These are phyloP conservation scores for Drosophila algonquin DNA, from an alignment of 2,888 invertebrate species.

Conservation along the genomic window DNA sequence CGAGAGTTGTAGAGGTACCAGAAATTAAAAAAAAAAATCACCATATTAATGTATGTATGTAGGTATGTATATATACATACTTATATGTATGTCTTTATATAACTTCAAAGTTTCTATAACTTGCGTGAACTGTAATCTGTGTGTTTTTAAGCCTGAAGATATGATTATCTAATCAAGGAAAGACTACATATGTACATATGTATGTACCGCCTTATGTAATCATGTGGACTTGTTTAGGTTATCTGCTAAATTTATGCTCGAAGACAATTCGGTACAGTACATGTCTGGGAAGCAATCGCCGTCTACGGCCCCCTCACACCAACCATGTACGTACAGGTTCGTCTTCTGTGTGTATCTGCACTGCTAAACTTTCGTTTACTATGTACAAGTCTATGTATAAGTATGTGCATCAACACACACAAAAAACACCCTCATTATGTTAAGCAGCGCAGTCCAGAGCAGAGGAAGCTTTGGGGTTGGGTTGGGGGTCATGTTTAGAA, in stretches of 20 bases:
- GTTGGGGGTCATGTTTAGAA: conserved; percentile 12
- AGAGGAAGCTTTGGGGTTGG: conserved; percentile 34
- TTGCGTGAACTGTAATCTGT: not conserved
- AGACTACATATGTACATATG: not conserved
- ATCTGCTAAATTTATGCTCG: not conserved
- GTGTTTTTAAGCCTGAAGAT: not conserved
- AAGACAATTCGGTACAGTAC: not conserved
- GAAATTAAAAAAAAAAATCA: no score
- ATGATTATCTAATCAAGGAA: conserved; percentile 16
- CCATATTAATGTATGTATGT: no score
- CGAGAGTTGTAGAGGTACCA: no score
- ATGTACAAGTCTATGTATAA: conserved; percentile 19
- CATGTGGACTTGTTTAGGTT: not conserved
- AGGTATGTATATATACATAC: no score
- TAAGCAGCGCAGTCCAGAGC: conserved; percentile 57
- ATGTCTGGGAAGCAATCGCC: not conserved
- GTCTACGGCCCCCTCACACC: no score
- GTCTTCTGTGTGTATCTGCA: not conserved
- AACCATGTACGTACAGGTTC: no score
- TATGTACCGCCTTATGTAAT: not conserved
- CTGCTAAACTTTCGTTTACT: not conserved
- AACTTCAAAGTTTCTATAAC: no score
- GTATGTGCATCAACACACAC: conserved; percentile 18
- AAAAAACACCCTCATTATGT: conserved; percentile 70
- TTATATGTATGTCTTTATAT: no score